Percentiles rank a stretch among this genome's conserved stretches.
These are phyloP conservation scores for Matsumurasca onukii DNA, from an alignment of 1,140 invertebrate genomes.

Conservation along the genomic window DNA sequence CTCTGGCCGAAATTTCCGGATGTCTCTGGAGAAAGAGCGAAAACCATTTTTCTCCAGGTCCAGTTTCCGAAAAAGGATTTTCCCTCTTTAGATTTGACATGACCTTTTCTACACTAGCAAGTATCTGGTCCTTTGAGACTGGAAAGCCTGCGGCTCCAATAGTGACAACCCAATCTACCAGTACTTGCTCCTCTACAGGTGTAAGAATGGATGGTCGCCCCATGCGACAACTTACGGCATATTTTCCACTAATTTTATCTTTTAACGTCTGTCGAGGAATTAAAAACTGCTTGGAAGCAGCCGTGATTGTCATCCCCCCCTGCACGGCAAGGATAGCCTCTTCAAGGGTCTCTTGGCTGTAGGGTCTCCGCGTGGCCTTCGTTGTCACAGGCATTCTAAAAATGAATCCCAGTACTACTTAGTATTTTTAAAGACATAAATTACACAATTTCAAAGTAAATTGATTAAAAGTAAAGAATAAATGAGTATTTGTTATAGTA, in stretches of 20 bases:
- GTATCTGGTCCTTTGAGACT: conserved; percentile 44
- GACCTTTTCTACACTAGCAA: conserved; percentile 47
- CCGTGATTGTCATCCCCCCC: conserved; percentile 6
- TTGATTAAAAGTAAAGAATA: background rate
- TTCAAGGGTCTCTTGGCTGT: background rate
- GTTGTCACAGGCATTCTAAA: background rate
- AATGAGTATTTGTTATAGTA: too few species aligned
- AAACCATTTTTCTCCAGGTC: conserved; percentile 30
- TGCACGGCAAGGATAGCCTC: background rate
- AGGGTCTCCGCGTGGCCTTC: background rate
- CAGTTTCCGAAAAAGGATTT: conserved; percentile 32
- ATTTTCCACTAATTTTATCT: conserved; percentile 42
- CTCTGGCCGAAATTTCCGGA: conserved; percentile 39
- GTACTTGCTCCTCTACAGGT: conserved; percentile 42
- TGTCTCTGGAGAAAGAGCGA: conserved; percentile 41
- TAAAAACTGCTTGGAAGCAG: background rate
- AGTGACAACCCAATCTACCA: conserved; percentile 44
- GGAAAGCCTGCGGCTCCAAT: conserved; percentile 46
- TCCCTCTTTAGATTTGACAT: conserved; percentile 40
- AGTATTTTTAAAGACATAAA: background rate
- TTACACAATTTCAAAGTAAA: background rate
- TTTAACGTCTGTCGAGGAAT: conserved; percentile 16
- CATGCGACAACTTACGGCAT: conserved; percentile 40
- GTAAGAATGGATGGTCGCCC: conserved; percentile 41
- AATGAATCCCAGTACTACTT: background rate